phyloP scores from a whole-genome alignment of 2,113 vertebrate species.

The Symphodus melops region DNA sequence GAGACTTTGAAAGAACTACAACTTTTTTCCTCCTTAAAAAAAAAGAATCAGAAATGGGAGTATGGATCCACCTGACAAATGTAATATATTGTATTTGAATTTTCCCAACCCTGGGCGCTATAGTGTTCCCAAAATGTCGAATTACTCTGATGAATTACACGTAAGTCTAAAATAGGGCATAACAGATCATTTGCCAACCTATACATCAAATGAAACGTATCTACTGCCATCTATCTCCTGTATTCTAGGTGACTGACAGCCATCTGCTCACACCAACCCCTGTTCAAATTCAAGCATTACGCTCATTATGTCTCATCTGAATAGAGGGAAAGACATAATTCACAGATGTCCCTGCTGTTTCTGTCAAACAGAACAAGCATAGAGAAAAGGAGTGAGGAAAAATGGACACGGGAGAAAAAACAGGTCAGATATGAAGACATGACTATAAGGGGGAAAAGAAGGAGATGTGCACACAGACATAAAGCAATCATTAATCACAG shows the following conservation, averaged over 20 bases:
- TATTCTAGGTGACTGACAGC: slow-evolving; percentile 54
- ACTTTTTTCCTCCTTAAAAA: slow-evolving; percentile 10
- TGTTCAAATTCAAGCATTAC: slow-evolving; percentile 56
- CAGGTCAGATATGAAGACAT: slow-evolving; percentile 42
- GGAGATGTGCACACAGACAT: slow-evolving; percentile 58
- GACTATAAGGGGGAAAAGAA: slow-evolving; percentile 36
- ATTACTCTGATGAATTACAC: slow-evolving; percentile 30
- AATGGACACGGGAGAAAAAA: slow-evolving; percentile 27
- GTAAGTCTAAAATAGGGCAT: background rate
- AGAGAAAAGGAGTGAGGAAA: slow-evolving; percentile 21
- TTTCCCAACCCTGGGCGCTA: slow-evolving; percentile 12
- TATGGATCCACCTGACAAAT: slow-evolving; percentile 11
- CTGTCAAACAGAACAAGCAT: slow-evolving; percentile 45
- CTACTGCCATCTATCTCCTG: background rate
- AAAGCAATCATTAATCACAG: slow-evolving; percentile 75
- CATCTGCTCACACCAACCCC: slow-evolving; percentile 53
- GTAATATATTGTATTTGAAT: slow-evolving; percentile 20
- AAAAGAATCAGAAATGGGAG: background rate
- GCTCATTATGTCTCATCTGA: slow-evolving; percentile 64
- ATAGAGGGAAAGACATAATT: slow-evolving; percentile 67
- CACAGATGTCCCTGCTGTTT: slow-evolving; percentile 61
- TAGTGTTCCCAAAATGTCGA: background rate
- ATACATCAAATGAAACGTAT: background rate
- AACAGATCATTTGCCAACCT: slow-evolving; percentile 4
- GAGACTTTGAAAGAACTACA: background rate